These are phyloP conservation scores for Mohoua ochrocephala DNA, from an alignment of 2,113 vertebrate species.

Conservation along the genomic window DNA sequence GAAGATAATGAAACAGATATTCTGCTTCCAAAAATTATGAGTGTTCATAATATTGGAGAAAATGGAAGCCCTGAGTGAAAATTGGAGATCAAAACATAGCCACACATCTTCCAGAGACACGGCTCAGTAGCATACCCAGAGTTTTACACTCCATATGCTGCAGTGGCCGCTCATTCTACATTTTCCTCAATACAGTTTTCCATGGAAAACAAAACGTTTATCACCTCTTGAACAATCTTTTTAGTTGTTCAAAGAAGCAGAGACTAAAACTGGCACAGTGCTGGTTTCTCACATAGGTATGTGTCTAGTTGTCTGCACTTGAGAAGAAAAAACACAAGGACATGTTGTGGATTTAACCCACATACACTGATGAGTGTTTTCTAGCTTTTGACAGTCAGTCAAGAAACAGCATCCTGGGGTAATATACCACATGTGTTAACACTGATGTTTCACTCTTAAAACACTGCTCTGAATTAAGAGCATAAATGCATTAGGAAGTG, in stretches of 20 bases:
- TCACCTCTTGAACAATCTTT: neutral
- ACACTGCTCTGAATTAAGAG: neutral
- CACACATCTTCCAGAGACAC: neutral
- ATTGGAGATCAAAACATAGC: neutral
- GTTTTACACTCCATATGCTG: neutral
- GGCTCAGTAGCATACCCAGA: neutral
- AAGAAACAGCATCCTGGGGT: neutral
- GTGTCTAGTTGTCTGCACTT: neutral
- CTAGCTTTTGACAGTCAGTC: neutral
- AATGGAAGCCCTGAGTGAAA: neutral
- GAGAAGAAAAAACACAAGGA: neutral
- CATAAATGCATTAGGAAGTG: neutral
- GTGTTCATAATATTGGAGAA: neutral
- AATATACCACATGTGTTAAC: neutral
- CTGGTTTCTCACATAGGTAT: neutral
- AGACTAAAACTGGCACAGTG: neutral
- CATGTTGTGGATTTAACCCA: neutral
- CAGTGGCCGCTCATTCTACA: accelerated
- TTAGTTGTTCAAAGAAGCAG: neutral
- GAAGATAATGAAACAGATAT: neutral
- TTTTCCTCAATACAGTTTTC: neutral
- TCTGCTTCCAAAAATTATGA: neutral
- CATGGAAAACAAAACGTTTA: neutral
- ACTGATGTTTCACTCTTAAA: neutral
- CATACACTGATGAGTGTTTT: neutral